A percentile compares a stretch with the other conserved stretches of the same genome.
Evolutionary conservation across 2,113 vertebrate genomes (phyloP).

Genomic region (Chamaea fasciata): DNA sequence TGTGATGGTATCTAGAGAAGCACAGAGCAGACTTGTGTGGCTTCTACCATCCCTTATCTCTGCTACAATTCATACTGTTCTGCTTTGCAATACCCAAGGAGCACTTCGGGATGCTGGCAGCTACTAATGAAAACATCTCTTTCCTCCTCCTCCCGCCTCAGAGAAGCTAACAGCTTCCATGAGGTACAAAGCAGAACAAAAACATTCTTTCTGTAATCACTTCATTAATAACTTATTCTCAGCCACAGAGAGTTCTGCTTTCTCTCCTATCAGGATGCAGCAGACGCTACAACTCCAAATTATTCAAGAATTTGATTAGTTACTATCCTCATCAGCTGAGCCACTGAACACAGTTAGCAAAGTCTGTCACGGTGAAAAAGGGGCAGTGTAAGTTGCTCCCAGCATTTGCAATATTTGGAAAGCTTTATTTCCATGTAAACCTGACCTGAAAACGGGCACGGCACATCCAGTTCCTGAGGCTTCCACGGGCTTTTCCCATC

Average conservation of each 20-base stretch:
- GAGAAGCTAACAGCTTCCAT: background rate
- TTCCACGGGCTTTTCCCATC: background rate
- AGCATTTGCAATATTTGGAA: background rate
- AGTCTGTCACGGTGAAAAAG: background rate
- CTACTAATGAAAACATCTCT: background rate
- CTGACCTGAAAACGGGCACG: fast-evolving
- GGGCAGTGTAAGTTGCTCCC: background rate
- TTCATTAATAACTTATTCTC: background rate
- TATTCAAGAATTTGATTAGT: background rate
- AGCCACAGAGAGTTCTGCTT: background rate
- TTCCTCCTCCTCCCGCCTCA: background rate
- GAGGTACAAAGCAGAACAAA: background rate
- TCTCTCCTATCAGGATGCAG: background rate
- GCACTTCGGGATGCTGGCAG: background rate
- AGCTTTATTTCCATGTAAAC: background rate
- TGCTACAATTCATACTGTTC: background rate
- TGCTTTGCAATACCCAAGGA: background rate
- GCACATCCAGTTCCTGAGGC: fast-evolving
- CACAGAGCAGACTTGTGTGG: background rate
- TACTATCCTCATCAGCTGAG: background rate
- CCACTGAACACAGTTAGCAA: background rate
- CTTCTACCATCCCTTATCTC: background rate
- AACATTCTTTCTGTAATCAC: background rate
- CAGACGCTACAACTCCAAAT: background rate
- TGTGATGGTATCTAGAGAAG: background rate